Evolutionary conservation across 2,888 invertebrate genomes (phyloP).

Genomic region (Diarsia brunnea): DNA sequence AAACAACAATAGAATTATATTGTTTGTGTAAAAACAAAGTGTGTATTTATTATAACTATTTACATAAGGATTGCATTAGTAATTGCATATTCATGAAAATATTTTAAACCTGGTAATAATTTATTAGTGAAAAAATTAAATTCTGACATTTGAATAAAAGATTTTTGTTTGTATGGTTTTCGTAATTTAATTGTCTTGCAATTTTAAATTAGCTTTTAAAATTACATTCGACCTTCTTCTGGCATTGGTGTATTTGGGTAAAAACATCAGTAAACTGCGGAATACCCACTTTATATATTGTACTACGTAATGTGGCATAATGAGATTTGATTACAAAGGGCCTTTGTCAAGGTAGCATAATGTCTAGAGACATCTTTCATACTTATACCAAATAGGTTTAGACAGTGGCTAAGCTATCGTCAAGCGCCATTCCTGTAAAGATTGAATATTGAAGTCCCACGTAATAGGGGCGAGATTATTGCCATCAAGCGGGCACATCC

Average conservation of each 20-base stretch:
- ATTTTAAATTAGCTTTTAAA: neutral
- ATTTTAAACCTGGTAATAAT: neutral
- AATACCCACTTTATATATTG: too few relatives aligned
- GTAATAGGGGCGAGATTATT: too few relatives aligned
- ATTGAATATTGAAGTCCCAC: neutral
- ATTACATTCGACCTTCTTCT: too few relatives aligned
- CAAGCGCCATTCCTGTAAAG: neutral
- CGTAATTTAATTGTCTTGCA: neutral
- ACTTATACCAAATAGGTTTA: neutral
- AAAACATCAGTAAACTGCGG: too few relatives aligned
- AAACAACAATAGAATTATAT: neutral
- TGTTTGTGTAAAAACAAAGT: neutral
- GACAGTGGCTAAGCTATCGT: neutral
- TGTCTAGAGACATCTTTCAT: neutral
- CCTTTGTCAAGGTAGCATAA: slow-evolving; percentile 5
- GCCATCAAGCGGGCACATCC: too few relatives aligned
- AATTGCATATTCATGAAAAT: neutral
- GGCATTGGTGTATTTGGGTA: too few relatives aligned
- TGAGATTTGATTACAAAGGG: slow-evolving; percentile 15
- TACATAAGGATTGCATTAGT: neutral
- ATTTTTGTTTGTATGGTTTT: neutral
- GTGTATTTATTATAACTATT: neutral
- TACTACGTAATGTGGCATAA: neutral
- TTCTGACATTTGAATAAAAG: neutral
- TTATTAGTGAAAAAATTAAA: neutral